A percentile compares a stretch with the other conserved stretches of the same genome.
These are phyloP conservation scores for Drosophila repletoides DNA, from an alignment of 1,140 invertebrate species.

Conservation along the genomic window DNA sequence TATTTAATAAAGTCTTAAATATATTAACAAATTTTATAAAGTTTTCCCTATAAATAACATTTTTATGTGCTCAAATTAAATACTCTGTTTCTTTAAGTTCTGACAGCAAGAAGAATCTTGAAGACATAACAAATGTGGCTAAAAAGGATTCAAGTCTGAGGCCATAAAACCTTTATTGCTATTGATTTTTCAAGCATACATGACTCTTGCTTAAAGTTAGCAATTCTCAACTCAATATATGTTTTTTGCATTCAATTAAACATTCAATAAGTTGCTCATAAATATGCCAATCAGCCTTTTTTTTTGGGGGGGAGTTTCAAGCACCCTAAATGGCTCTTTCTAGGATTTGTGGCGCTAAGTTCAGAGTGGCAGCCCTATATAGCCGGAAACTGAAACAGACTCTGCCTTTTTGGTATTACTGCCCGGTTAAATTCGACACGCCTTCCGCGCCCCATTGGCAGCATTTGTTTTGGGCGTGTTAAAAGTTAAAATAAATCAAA, in stretches of 20 bases:
- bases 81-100: too few relatives aligned
- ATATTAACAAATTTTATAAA: background rate
- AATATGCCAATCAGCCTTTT: conserved; percentile 13
- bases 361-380: conserved; percentile 33
- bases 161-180: too few relatives aligned
- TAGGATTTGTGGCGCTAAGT: conserved; percentile 59
- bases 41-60: background rate
- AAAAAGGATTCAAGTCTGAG: too few relatives aligned
- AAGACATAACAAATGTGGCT: too few relatives aligned
- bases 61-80: too few relatives aligned
- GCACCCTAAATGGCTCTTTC: conserved; percentile 37
- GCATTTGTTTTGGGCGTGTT: conserved; percentile 69
- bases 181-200: too few relatives aligned
- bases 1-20: too few relatives aligned
- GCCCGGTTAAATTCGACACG: conserved; percentile 30
- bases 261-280: conserved; percentile 21
- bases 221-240: too few relatives aligned
- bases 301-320: background rate
- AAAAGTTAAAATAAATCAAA: conserved; percentile 81
- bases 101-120: too few relatives aligned
- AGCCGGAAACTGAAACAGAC: background rate
- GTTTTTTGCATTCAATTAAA: conserved; percentile 11
- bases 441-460: conserved; percentile 53
- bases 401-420: background rate
- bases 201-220: too few relatives aligned